These are phyloP conservation scores for Mus spretus DNA, from an alignment of 2,797 vertebrate genomes.

Conservation along the genomic window DNA sequence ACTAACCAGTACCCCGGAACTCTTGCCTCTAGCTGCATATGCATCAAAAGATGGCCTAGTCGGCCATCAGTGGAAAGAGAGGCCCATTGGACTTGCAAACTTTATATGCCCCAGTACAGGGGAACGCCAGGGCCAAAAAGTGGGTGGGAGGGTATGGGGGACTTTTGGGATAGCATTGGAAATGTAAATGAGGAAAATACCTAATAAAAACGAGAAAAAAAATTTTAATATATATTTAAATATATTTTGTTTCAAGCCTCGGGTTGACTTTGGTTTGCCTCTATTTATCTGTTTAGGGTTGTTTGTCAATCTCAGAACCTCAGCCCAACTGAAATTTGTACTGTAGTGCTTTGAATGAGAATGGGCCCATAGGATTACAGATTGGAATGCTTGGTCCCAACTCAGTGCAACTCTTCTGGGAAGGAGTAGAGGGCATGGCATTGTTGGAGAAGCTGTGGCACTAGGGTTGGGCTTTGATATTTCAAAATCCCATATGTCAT, in stretches of 20 bases:
- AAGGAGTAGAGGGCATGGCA: background rate
- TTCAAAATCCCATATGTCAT: background rate
- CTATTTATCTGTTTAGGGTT: background rate
- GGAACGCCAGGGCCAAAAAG: too few relatives aligned
- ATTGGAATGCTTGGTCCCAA: background rate
- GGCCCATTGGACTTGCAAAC: too few relatives aligned
- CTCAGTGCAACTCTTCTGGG: background rate
- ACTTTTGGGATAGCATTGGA: too few relatives aligned
- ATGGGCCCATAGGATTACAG: too few relatives aligned
- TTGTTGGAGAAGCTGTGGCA: background rate
- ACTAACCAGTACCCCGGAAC: too few relatives aligned
- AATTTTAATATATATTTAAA: background rate
- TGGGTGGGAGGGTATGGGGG: too few relatives aligned
- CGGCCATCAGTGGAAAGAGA: too few relatives aligned
- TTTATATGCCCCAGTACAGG: too few relatives aligned
- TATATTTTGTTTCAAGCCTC: background rate
- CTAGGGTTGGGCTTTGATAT: background rate
- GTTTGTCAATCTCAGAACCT: slow-evolving; percentile 51
- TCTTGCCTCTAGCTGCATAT: too few relatives aligned
- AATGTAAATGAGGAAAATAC: too few relatives aligned
- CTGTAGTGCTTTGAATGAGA: background rate
- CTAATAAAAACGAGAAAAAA: too few relatives aligned
- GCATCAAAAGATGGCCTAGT: too few relatives aligned
- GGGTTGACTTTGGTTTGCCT: background rate
- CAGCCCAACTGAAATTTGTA: background rate